Evolutionary conservation across 2,797 vertebrate genomes (phyloP), one percentile per base, ranked within the genome.

Genomic region (Trachops cirrhosus): DNA sequence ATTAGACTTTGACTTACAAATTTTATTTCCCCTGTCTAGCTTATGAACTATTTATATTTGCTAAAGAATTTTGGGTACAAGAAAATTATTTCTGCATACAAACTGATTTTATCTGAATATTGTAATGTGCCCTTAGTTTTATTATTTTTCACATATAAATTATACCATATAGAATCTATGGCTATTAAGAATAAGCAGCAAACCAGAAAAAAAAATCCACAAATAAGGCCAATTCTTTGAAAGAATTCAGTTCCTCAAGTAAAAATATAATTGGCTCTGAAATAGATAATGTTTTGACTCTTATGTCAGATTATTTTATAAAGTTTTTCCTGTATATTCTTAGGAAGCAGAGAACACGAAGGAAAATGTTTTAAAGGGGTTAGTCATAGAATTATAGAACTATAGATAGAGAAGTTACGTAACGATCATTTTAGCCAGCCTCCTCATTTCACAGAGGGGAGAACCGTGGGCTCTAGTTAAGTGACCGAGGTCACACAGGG

Each of bases 161-260:
- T 48, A n/a, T 46, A 88, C 24, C n/a, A 82, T 32, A 62, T 1
- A 91, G n/a, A 89, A 59, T 64, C 11, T 54, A 46, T 44, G 73
- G 19, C 11, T 88, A 44, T 85, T 96, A 62, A 59, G 44, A 94
- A 64, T 62, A 77, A 93, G 59, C 2, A 77, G 57, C 26, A 78
- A 48, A n/a, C 34, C 75, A 93, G 71, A 34, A 50, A 29, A 50
- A 29, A 95, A 93, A 87, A 39, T 18, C 24, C 26, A 62, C 39
- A 89, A 6, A 19, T 52, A 83, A 86, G 37, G 52, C 29, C 24
- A 79, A 67, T 70, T 78, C 54, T 94, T 78, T 78, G 39, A 91
- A 93, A 93, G 41, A 74, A 73, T 93, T 68, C 26, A 87, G 41
- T 86, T 92, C 26, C 62, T 86, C 21, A 92, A 91, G 21, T 94